These are phyloP conservation scores for Cyanoramphus novaezelandiae DNA, from an alignment of 2,113 vertebrate species.

Conservation along the genomic window DNA sequence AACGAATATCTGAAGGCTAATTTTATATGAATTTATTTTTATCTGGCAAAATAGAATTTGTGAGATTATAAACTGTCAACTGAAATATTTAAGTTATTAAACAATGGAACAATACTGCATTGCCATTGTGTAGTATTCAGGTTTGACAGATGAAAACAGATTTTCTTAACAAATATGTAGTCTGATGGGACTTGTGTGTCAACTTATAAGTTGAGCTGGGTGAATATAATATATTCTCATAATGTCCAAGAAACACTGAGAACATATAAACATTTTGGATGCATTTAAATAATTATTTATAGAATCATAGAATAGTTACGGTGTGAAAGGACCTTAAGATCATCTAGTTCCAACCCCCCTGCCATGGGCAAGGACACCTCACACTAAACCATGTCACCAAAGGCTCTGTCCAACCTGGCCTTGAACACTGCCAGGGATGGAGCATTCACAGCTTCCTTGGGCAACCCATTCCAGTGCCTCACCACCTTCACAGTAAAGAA, in stretches of 20 bases:
- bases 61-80: neutral
- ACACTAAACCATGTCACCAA: too few relatives aligned
- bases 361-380: too few relatives aligned
- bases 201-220: neutral
- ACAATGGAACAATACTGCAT: neutral
- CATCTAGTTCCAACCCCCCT: too few relatives aligned
- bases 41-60: neutral
- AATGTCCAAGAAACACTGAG: neutral
- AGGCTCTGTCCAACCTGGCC: too few relatives aligned
- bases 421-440: too few relatives aligned
- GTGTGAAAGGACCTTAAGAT: too few relatives aligned
- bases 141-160: neutral
- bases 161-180: neutral
- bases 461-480: too few relatives aligned
- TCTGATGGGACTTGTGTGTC: constrained; percentile 17
- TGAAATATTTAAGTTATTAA: constrained; percentile 40
- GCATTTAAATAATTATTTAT: neutral
- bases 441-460: too few relatives aligned
- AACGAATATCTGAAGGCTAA: neutral
- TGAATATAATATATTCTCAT: neutral
- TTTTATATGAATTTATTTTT: neutral
- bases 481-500: too few relatives aligned
- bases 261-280: neutral
- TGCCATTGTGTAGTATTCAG: neutral
- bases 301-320: too few relatives aligned